These are phyloP conservation scores for Linnaemya vulpina DNA, from an alignment of 2,888 invertebrate genomes.

Conservation along the genomic window DNA sequence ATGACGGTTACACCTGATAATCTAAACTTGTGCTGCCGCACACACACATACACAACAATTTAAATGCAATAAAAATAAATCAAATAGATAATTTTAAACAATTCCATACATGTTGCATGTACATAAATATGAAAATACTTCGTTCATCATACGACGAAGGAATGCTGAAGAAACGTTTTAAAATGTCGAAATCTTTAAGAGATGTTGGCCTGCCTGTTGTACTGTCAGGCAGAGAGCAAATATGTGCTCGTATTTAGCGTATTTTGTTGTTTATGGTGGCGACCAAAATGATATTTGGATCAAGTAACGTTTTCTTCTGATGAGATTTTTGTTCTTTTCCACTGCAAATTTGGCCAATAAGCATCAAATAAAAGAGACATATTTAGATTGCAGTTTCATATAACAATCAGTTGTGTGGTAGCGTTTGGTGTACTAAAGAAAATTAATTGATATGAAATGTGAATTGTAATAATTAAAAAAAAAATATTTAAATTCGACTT, in stretches of 20 bases:
- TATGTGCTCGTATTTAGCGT: not conserved
- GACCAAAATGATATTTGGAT: conserved; percentile 42
- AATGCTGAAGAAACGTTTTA: conserved; percentile 14
- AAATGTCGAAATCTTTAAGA: conserved; percentile 50
- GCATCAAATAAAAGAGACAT: conserved; percentile 31
- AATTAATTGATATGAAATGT: not conserved
- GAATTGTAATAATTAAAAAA: too few relatives aligned
- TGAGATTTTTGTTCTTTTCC: conserved; percentile 24
- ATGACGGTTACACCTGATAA: conserved; percentile 51
- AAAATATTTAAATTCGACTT: not conserved
- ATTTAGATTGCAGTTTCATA: conserved; percentile 50
- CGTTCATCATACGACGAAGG: conserved; percentile 9
- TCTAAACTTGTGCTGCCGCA: not conserved
- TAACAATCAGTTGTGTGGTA: conserved; percentile 40
- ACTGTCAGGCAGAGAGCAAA: not conserved
- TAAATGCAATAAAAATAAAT: not conserved
- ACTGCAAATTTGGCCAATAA: conserved; percentile 1
- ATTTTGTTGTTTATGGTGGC: not conserved
- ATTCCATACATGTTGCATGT: not conserved
- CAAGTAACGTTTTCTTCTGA: conserved; percentile 42
- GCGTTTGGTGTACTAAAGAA: conserved; percentile 20
- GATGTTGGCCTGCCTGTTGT: conserved; percentile 1
- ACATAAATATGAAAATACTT: conserved; percentile 6
- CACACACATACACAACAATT: not conserved
- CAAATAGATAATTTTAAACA: not conserved